Percentiles rank a stretch among this genome's conserved stretches.
Conservation (phyloP, 2,113 vertebrate species). For the Smithornis capensis region DNA sequence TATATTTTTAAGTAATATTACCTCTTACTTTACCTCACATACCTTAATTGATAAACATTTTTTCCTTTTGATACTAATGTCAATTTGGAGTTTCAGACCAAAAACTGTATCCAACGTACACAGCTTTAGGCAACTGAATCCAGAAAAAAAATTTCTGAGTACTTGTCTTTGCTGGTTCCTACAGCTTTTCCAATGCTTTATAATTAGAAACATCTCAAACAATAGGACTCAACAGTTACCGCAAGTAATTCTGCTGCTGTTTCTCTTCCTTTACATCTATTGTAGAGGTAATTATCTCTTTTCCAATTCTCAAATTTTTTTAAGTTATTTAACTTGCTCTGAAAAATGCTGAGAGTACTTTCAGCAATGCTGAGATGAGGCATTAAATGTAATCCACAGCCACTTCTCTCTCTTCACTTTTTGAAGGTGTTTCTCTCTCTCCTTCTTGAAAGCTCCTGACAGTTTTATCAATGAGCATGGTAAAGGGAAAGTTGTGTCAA, state of each 20-base stretch:
- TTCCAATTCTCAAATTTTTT: not conserved
- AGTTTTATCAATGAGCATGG: not conserved
- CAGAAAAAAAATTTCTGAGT: not conserved
- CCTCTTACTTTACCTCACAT: not conserved
- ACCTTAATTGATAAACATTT: not conserved
- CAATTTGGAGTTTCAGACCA: not conserved
- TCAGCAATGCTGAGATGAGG: not conserved
- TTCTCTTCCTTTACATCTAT: not conserved
- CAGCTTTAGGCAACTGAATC: not conserved
- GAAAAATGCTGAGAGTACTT: not conserved
- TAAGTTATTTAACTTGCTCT: not conserved
- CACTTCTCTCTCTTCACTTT: not conserved
- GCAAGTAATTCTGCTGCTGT: not conserved
- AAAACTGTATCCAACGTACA: not conserved
- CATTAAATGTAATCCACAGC: not conserved
- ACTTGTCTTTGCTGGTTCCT: not conserved
- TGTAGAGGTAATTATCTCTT: not conserved
- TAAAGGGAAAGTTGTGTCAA: not conserved
- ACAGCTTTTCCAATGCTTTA: not conserved
- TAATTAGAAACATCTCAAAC: conserved; percentile 12
- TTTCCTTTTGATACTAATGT: not conserved
- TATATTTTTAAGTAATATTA: not conserved
- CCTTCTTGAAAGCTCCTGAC: not conserved
- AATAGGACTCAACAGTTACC: not conserved
- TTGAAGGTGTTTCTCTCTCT: conserved; percentile 2